Evolutionary conservation across 2,888 invertebrate species (phyloP).

Genomic region (Diaperis boleti): DNA sequence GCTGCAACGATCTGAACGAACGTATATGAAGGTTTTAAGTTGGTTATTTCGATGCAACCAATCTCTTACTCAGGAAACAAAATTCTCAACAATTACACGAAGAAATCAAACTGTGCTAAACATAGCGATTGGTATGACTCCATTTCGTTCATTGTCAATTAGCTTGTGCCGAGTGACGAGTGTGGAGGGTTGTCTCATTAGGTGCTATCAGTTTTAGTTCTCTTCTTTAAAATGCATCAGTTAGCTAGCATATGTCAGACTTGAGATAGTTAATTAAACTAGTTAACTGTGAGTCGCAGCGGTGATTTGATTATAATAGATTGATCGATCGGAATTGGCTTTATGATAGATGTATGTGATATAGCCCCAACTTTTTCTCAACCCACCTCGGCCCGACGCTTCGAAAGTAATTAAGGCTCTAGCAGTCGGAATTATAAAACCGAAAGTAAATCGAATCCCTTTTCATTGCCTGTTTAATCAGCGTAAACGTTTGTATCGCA

Average conservation of each 20-base stretch:
- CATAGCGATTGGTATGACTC: no score
- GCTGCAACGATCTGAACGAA: background rate
- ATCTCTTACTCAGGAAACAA: no score
- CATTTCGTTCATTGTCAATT: conserved; percentile 15
- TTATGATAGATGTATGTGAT: no score
- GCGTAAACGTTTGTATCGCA: conserved; percentile 34
- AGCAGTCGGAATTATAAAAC: conserved; percentile 32
- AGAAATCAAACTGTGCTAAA: no score
- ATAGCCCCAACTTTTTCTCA: no score
- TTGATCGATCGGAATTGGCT: conserved; percentile 6
- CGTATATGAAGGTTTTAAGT: no score
- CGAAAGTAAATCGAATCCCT: conserved; percentile 31
- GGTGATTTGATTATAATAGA: conserved; percentile 4
- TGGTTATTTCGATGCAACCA: background rate
- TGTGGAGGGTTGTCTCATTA: conserved; percentile 15
- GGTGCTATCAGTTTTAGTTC: background rate
- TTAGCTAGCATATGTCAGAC: background rate
- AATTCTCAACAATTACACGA: no score
- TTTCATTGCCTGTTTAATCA: conserved; percentile 37
- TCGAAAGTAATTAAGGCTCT: conserved; percentile 30
- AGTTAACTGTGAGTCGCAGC: conserved; percentile 13
- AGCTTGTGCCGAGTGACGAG: background rate
- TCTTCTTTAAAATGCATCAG: conserved; percentile 7
- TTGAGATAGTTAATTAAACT: conserved; percentile 16
- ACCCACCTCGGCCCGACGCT: no score